Evolutionary conservation across 2,888 invertebrate species (phyloP), one percentile per base, ranked within the genome.

Genomic region (Sthenelais limicola): DNA sequence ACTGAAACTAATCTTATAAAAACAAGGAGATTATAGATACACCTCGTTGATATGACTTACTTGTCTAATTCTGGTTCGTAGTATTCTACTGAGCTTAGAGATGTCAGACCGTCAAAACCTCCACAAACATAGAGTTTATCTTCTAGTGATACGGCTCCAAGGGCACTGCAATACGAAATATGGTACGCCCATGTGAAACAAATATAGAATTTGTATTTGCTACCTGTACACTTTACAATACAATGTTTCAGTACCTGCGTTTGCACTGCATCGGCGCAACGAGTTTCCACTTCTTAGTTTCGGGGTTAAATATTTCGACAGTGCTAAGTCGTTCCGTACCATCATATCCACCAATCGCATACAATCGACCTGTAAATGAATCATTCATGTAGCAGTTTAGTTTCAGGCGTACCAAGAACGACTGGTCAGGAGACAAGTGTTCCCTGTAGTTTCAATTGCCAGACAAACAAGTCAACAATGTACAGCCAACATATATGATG

Each of bases 271-370:
- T 94, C 0, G 93, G 91, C 15, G 92, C 91, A 1, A 94, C 93
- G 81, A 92, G 91, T 56, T 91, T 91, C 95, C 95, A 95, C 73
- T 91, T 90, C 82, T 92, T 91, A 48, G 90, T 90, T 7, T 77
- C 89, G 0, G 93, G 93, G 88, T 94, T 93, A 85, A 93, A 95
- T 9, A 94, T 92, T 88, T 96, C 95, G 0, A 95, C 95, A 0
- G 94, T 94, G 35, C 92, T 92, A 21, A 95, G 89, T 76, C 95
- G 89, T 84, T 95, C 94, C 56, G 91, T 90, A 0, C 96, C 95
- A 87, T 95, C 94, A 84, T 94, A 95, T 0, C 95, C 95, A 9
- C 90, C 90, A 83, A 95, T 93, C 1, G 94, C 95, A 80, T 89
- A 87, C 70, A 87, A 77, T 62, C 77, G 77, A 26, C 85, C 87